Percentiles rank a stretch among this genome's conserved stretches.
These are phyloP conservation scores for Cephus runcator DNA, from an alignment of 2,888 invertebrate genomes.

Conservation along the genomic window DNA sequence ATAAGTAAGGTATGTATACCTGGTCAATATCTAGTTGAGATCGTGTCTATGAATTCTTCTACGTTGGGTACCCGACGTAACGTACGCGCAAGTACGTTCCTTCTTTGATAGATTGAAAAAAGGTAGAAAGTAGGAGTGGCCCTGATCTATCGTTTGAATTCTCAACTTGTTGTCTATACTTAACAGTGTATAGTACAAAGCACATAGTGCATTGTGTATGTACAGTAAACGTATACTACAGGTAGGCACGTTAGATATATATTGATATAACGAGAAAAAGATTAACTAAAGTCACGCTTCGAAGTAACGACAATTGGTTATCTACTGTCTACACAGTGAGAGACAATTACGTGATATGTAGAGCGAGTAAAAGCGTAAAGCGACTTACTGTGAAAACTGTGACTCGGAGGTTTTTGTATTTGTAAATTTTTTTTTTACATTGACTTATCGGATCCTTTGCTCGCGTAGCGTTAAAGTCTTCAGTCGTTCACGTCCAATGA, in stretches of 20 bases:
- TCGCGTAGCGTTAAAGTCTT: background rate
- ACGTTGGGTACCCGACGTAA: background rate
- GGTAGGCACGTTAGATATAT: background rate
- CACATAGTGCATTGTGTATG: background rate
- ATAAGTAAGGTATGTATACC: background rate
- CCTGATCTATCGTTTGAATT: slow-evolving; percentile 38
- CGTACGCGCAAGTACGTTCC: background rate
- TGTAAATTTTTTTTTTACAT: background rate
- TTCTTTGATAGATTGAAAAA: slow-evolving; percentile 11
- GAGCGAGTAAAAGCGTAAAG: background rate
- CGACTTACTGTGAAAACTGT: background rate
- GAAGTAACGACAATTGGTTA: background rate
- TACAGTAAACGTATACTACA: background rate
- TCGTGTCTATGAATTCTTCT: background rate
- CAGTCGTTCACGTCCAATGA: background rate
- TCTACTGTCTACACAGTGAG: background rate
- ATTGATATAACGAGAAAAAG: background rate
- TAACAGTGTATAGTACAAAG: too few relatives aligned
- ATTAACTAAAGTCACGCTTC: background rate
- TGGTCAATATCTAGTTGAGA: background rate
- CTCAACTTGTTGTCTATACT: background rate
- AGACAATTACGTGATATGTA: background rate
- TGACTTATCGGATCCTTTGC: background rate
- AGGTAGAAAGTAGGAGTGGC: slow-evolving; percentile 55
- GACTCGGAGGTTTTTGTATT: background rate